A percentile compares a stretch with the other conserved stretches of the same genome.
Conservation (phyloP, 2,888 invertebrate genomes). For the Drosophila mayaguana region DNA sequence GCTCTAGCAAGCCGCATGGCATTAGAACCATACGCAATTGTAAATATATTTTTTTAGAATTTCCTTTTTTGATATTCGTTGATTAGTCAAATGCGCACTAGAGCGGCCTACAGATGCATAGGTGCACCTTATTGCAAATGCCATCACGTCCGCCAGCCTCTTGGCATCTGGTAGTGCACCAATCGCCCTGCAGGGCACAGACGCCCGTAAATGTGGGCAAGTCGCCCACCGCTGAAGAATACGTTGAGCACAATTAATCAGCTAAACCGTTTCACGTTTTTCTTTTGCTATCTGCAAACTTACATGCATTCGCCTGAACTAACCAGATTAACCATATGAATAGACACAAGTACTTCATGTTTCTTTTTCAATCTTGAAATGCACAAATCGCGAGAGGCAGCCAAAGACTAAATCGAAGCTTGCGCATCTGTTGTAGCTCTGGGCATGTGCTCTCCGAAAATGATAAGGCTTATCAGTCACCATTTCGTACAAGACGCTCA, state of each 20-base stretch:
- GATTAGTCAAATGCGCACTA: slow-evolving; percentile 28
- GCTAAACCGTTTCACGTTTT: neutral
- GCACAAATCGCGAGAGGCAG: slow-evolving; percentile 24
- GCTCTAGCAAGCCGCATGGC: slow-evolving; percentile 32
- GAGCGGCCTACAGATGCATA: slow-evolving; percentile 73
- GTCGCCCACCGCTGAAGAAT: slow-evolving; percentile 43
- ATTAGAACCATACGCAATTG: slow-evolving; percentile 53
- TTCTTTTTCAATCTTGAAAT: slow-evolving; percentile 6
- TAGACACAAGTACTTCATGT: slow-evolving; percentile 56
- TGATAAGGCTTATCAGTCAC: slow-evolving; percentile 43
- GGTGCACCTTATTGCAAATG: slow-evolving; percentile 68
- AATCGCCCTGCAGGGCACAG: slow-evolving; percentile 71
- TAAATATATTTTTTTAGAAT: slow-evolving; percentile 59
- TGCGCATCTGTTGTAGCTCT: slow-evolving; percentile 6
- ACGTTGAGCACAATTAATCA: slow-evolving; percentile 10
- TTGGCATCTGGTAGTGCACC: slow-evolving; percentile 69
- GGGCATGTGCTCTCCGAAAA: slow-evolving; percentile 18
- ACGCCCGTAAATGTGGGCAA: slow-evolving; percentile 59
- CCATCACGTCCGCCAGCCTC: slow-evolving; percentile 78
- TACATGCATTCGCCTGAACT: slow-evolving; percentile 44
- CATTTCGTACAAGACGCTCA: slow-evolving; percentile 11
- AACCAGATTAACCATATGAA: slow-evolving; percentile 48
- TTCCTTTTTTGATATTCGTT: neutral
- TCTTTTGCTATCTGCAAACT: slow-evolving; percentile 9
- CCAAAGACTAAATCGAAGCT: slow-evolving; percentile 39